phyloP scores from a whole-genome alignment of 2,113 vertebrate genomes.

The Corynorhinus townsendii region DNA sequence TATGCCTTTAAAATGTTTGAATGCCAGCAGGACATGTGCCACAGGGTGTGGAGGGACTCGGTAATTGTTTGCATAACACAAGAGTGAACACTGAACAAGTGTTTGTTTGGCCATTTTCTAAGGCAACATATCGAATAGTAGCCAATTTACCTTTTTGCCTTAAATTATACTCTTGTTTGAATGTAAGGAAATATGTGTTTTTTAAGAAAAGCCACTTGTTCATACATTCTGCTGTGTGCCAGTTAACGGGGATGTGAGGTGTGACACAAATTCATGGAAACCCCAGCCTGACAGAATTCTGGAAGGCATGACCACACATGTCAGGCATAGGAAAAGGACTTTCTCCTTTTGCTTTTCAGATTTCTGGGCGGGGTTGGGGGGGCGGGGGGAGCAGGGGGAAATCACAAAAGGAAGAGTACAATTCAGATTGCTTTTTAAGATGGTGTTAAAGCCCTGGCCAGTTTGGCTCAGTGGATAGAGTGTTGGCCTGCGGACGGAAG shows the following conservation, averaged over 20 bases:
- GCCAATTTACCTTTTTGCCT: background rate
- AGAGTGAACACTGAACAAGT: background rate
- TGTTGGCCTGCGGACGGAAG: no score
- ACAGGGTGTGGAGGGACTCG: background rate
- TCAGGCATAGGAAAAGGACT: background rate
- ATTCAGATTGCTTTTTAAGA: background rate
- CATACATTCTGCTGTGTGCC: background rate
- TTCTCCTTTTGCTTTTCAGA: background rate
- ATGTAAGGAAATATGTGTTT: background rate
- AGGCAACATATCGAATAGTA: background rate
- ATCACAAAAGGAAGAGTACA: background rate
- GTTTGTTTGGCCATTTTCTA: background rate
- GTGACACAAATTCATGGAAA: background rate
- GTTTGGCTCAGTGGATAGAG: no score
- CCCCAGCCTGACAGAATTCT: background rate
- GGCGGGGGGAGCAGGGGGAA: fast-evolving
- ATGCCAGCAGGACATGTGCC: background rate
- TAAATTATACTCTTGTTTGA: background rate
- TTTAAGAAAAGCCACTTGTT: background rate
- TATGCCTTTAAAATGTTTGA: background rate
- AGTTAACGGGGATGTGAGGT: background rate
- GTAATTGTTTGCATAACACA: background rate
- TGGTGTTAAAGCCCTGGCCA: background rate
- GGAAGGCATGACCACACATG: background rate
- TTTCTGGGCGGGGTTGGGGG: no score